These are phyloP conservation scores for Peromyscus maniculatus DNA, from an alignment of 2,113 vertebrate genomes.

Conservation along the genomic window DNA sequence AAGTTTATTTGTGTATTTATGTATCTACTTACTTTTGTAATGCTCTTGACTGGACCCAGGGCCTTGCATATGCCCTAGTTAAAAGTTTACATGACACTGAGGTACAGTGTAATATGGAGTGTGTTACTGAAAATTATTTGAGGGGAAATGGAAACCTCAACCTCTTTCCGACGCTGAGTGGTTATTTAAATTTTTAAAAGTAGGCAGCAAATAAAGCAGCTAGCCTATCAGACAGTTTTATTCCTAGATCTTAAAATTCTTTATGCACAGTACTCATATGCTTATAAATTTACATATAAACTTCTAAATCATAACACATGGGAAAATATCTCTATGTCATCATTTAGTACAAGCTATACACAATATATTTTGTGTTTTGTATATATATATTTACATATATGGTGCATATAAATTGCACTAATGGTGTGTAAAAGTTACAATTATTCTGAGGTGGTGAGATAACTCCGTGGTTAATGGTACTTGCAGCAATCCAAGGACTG, in stretches of 20 bases:
- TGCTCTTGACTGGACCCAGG: background rate
- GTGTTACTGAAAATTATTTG: background rate
- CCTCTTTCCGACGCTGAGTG: slow-evolving; percentile 22
- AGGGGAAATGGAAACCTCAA: slow-evolving; percentile 22
- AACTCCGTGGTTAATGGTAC: background rate
- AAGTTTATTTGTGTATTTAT: background rate
- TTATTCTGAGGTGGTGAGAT: slow-evolving; percentile 53
- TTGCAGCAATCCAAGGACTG: background rate
- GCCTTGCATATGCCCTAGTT: background rate
- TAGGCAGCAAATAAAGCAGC: slow-evolving; percentile 5
- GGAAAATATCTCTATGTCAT: slow-evolving; percentile 68
- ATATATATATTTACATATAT: background rate
- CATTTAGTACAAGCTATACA: slow-evolving; percentile 32
- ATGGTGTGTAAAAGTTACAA: slow-evolving; percentile 76
- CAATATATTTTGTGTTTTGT: background rate
- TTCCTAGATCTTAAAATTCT: slow-evolving; percentile 64
- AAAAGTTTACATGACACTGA: background rate
- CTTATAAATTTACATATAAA: slow-evolving; percentile 47
- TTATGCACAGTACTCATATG: background rate
- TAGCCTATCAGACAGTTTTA: slow-evolving; percentile 51
- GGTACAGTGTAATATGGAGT: background rate
- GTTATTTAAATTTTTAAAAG: slow-evolving; percentile 47
- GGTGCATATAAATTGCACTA: slow-evolving; percentile 14
- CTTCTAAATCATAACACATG: slow-evolving; percentile 67
- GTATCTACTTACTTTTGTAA: background rate